Base-by-base conservation (phyloP, 2,888 invertebrate species). In the Plebejus anna region DNA sequence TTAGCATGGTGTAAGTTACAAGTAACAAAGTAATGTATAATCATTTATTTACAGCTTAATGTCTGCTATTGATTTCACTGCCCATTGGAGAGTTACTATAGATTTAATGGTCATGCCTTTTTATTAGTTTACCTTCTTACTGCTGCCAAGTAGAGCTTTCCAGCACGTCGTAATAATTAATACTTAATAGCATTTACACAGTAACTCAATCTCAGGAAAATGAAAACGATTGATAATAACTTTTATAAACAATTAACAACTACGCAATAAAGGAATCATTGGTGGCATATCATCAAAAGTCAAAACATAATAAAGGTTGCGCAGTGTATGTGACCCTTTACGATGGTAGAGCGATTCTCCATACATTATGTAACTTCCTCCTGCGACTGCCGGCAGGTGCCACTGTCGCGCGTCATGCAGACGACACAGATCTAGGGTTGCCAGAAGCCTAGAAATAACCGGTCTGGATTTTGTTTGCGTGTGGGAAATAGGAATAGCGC, bases 321-420 rank as follows among this genome's bases (percentile, higher is more conserved):
- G 32, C 51, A 22, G 55, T 55, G 32, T 51, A 51, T 13, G 51
- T 73, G 73, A 73, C 73, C 73, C 55, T 51, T 55, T 55, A 73
- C 73, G 71, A 70, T 71, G 71, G 13, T 22, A 59, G 42, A 22
- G 36, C 76, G 42, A 76, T 76, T 42, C 70, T 71, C 71, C 71
- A 28, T 71, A 22, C 76, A 76, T 76, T 76, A 71, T 76, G 66
- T 61, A 76, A 73, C 72, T 78, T 78, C 75, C 77, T 77, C 59
- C 77, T 76, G 72, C 76, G 61, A n/a, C 61, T 76, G 66, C 75
- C 75, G 71, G 76, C 72, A 73, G 75, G 59, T 61, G 36, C 70
- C 51, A 75, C 72, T 76, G 76, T 76, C 71, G 38, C 28, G 13
- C 42, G 66, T 75, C 66, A 66, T 66, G 32, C 2, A 36, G 66